These are phyloP conservation scores for Phaenicophaeus curvirostris DNA, from an alignment of 2,797 vertebrate species.

Conservation along the genomic window DNA sequence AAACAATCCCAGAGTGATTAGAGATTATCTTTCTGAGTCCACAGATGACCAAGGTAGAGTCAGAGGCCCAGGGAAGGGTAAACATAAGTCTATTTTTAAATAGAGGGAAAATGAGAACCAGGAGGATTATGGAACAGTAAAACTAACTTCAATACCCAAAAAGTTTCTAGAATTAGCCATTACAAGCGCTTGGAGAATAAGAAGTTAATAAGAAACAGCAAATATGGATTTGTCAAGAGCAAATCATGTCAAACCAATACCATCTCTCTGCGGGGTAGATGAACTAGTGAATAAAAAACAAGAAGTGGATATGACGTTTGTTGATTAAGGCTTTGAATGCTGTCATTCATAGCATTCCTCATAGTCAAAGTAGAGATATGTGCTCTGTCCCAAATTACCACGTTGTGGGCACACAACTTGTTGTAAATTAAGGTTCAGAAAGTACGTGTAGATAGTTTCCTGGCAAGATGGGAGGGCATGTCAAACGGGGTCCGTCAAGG, in stretches of 20 bases:
- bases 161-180: constrained; percentile 73
- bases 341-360: neutral
- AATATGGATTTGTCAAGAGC: constrained; percentile 68
- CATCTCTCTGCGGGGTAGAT: neutral
- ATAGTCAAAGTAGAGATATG: fast-evolving
- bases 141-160: constrained; percentile 50
- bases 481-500: neutral
- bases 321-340: neutral
- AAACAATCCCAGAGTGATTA: constrained; percentile 34
- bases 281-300: neutral
- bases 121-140: constrained; percentile 62
- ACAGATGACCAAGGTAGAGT: constrained; percentile 58
- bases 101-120: constrained; percentile 51
- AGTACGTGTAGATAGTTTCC: neutral
- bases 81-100: constrained; percentile 53
- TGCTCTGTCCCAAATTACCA: neutral
- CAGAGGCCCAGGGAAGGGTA: constrained; percentile 62
- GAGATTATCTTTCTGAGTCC: constrained; percentile 63
- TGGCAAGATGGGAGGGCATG: neutral
- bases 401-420: neutral
- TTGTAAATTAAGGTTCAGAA: neutral
- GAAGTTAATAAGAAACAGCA: constrained; percentile 75
- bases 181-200: constrained; percentile 69
- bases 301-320: neutral
- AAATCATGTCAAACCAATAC: constrained; percentile 29